Evolutionary conservation across 2,888 invertebrate genomes (phyloP).

Genomic region (Anticlea derivata): DNA sequence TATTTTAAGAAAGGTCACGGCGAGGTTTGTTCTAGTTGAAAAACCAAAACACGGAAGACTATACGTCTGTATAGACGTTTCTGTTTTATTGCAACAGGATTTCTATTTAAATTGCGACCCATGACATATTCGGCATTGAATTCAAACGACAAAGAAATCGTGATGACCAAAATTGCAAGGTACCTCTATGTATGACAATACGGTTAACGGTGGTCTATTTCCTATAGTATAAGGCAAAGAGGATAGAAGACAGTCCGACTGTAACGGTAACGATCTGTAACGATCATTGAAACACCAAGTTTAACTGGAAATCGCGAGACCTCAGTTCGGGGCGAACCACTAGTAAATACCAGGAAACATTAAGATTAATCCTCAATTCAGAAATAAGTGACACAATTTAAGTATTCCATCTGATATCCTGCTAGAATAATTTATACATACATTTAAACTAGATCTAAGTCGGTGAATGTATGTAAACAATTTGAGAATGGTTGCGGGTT

Average conservation of each 20-base stretch:
- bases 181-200: background rate
- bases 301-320: too few species aligned
- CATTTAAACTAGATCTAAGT: conserved; percentile 20
- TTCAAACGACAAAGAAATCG: conserved; percentile 10
- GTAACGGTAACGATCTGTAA: too few species aligned
- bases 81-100: conserved; percentile 9
- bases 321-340: too few species aligned
- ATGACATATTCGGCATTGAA: conserved; percentile 13
- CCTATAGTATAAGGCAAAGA: background rate
- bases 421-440: conserved; percentile 13
- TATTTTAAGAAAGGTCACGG: conserved; percentile 29
- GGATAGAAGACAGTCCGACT: background rate
- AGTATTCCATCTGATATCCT: conserved; percentile 7
- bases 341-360: conserved; percentile 10
- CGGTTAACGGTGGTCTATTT: background rate
- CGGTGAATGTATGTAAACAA: conserved; percentile 20
- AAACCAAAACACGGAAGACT: conserved; percentile 29
- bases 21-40: conserved; percentile 10
- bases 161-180: conserved; percentile 7
- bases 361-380: conserved; percentile 9
- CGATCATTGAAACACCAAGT: too few species aligned
- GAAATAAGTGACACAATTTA: conserved; percentile 10
- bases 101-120: conserved; percentile 7
- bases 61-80: background rate
- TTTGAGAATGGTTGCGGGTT: conserved; percentile 24